Evolutionary conservation across 2,888 invertebrate genomes (phyloP), one percentile per base, ranked within the genome.

Genomic region (Brachylomia viminalis): DNA sequence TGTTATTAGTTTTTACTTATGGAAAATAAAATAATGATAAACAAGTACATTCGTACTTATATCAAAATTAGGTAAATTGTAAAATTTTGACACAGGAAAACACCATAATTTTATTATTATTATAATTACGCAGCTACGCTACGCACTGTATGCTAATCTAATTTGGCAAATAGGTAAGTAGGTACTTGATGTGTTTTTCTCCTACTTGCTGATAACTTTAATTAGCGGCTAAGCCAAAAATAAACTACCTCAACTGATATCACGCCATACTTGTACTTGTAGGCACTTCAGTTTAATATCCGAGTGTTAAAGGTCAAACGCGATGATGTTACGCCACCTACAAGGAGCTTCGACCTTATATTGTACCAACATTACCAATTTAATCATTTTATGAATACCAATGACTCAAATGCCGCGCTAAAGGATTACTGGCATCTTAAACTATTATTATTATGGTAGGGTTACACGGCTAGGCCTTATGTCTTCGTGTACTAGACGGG

Each of bases 301-400:
- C 27, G 30, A 13, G 47, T 83, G 79, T 17, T 77, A 86, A 33
- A 83, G 86, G 83, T 79, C 65, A 83, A 30, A 33, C 64, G 27
- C 47, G 61, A 71, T 76, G 82, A 78, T 73, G 64, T 54, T 72
- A 75, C 42, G 54, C 58, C n/a, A 45, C 83, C 23, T 62, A 81
- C 77, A 87, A 72, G 88, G 87, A 74, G 66, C 42, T 76, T 33
- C 77, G 83, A 70, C 87, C 88, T 85, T 80, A 85, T 67, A 83
- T 83, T 82, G 83, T 84, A 61, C 56, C 33, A 11, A 23, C 59
- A 33, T 23, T 59, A 33, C 33, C 27, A 52, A 59, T 66, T 65
- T 77, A 88, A 75, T 74, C 86, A 76, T n/a, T 66, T 75, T 76
- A 71, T 78, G 79, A 79, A 80, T 83, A 81, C 58, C 69, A 83